Conservation (phyloP, 2,113 vertebrate species). For the Phylloscopus trochilus region DNA sequence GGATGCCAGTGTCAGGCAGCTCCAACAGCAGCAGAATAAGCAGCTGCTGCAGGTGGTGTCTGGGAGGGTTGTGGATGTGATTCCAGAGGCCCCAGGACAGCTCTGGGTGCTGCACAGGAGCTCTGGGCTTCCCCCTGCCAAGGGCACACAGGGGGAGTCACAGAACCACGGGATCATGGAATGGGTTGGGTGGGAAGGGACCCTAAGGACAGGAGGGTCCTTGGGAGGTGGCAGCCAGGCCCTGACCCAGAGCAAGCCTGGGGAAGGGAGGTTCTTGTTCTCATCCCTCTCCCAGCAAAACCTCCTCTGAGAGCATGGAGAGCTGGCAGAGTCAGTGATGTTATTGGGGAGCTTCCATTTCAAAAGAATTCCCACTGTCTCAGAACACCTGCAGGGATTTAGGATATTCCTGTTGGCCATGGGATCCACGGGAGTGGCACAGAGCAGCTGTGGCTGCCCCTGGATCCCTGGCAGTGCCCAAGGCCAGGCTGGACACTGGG, state of each 20-base stretch:
- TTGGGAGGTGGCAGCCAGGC: not conserved
- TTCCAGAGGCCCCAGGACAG: not conserved
- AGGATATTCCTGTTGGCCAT: not conserved
- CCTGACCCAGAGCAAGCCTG: not conserved
- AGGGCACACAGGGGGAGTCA: rapidly evolving
- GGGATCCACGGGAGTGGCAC: not conserved
- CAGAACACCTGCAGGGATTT: not conserved
- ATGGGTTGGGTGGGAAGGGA: not conserved
- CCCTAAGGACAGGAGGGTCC: too few species aligned
- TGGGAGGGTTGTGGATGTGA: not conserved
- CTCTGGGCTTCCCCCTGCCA: not conserved
- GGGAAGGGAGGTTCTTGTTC: not conserved
- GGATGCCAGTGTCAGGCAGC: not conserved
- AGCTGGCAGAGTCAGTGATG: not conserved
- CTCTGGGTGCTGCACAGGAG: not conserved
- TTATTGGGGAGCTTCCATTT: not conserved
- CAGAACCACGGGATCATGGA: not conserved
- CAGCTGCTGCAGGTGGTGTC: not conserved
- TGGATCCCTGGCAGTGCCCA: not conserved
- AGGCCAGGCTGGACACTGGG: not conserved
- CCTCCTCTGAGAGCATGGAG: rapidly evolving
- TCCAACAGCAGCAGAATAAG: not conserved
- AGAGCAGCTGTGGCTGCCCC: not conserved
- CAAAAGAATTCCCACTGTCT: not conserved
- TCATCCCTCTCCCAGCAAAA: not conserved